Evolutionary conservation across 2,113 vertebrate species (phyloP), one percentile per base, ranked within the genome.

Genomic region (Megaleporinus macrocephalus): DNA sequence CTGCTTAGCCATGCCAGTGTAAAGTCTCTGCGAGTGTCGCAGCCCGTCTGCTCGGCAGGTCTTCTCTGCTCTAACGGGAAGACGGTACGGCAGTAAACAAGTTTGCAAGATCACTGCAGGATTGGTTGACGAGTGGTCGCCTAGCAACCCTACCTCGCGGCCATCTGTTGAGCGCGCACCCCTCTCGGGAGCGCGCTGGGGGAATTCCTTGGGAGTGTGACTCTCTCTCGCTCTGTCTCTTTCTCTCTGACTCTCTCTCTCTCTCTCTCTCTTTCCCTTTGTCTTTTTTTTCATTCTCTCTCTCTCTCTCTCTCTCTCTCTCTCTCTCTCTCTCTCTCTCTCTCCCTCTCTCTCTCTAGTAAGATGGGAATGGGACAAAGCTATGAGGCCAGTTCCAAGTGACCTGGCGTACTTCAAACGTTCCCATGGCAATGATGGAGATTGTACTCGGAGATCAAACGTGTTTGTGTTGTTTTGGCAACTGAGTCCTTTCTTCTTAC

Each of bases 111-210:
- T 74, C 66, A 76, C 83, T 49, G 62, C 78, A 77, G 73, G 84
- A 92, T 90, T 90, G 89, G 91, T 93, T 93, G 91, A 93, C 93
- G 90, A 91, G 88, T 91, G 92, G 92, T 94, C 91, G 92, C 93
- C 91, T 93, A 93, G 93, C 93, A 94, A 94, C 93, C 83, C 87
- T 86, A 85, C 88, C 89, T 85, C 89, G 86, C 0, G 86, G 91
- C 93, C 92, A 94, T 94, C 93, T 94, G 93, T 93, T 94, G 92
- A 91, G 92, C 83, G 79, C 82, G 84, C 91, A 85, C 70, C 88
- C 81, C 87, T 63, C 26, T 81, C 81, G 76, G 55, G 88, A 85
- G 73, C 47, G 77, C 80, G 85, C 89, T 82, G 90, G 90, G 92
- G 89, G 90, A 91, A 93, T 93, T 92, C 92, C 92, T 86, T 73